phyloP scores from a whole-genome alignment of 2,113 vertebrate species.

The Chaetops frenatus region DNA sequence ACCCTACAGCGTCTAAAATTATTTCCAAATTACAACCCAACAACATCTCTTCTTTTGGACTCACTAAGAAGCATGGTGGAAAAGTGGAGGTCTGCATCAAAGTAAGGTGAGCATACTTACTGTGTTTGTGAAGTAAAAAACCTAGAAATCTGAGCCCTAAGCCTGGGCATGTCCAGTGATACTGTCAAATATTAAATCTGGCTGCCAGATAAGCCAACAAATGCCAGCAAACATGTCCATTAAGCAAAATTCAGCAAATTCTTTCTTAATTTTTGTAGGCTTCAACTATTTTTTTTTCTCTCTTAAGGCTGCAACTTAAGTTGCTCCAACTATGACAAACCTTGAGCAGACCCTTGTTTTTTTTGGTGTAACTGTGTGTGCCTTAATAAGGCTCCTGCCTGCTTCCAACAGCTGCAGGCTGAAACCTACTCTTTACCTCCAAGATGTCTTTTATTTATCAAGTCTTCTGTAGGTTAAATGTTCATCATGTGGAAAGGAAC shows the following conservation, averaged over 20 bases:
- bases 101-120: neutral
- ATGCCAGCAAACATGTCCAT: neutral
- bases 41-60: neutral
- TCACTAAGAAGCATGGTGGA: neutral
- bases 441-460: neutral
- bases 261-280: neutral
- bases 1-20: neutral
- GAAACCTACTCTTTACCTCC: neutral
- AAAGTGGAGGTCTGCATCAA: neutral
- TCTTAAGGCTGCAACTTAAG: neutral
- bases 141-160: neutral
- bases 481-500: neutral
- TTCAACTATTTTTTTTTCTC: neutral
- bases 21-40: neutral
- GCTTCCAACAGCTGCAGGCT: neutral
- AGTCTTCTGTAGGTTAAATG: neutral
- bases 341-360: neutral
- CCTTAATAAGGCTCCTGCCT: neutral
- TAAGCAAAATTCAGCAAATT: neutral
- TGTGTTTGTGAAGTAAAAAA: neutral
- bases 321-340: neutral
- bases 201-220: neutral
- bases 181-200: neutral
- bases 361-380: neutral
- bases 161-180: neutral